These are phyloP conservation scores for Nyleta sp. DNA, from an alignment of 2,888 invertebrate genomes.

Conservation along the genomic window DNA sequence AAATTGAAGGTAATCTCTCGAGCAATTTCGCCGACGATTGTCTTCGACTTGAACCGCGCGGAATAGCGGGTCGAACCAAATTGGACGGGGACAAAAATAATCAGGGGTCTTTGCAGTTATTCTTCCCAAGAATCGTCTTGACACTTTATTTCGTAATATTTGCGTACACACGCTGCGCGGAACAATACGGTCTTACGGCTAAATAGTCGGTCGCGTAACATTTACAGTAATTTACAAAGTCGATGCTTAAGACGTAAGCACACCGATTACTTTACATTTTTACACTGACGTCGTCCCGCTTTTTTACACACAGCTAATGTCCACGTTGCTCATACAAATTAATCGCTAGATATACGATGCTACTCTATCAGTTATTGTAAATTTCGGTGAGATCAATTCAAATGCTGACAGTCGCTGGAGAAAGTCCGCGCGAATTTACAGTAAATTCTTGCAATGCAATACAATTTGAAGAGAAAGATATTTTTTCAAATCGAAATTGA, in stretches of 20 bases:
- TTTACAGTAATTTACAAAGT: slow-evolving; percentile 64
- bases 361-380: neutral
- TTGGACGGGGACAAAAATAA: neutral
- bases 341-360: neutral
- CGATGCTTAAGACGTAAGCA: slow-evolving; percentile 43
- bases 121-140: slow-evolving; percentile 38
- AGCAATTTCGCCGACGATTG: slow-evolving; percentile 22
- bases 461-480: neutral
- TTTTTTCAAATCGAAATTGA: too few relatives aligned
- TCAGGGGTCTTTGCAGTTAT: neutral
- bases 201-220: slow-evolving; percentile 50
- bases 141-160: slow-evolving; percentile 61
- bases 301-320: slow-evolving; percentile 2
- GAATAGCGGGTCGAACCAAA: too few relatives aligned
- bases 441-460: neutral
- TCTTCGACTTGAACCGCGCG: too few relatives aligned
- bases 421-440: slow-evolving; percentile 4
- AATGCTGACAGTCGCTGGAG: slow-evolving; percentile 1
- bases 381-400: slow-evolving; percentile 29
- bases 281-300: slow-evolving; percentile 28
- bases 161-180: slow-evolving; percentile 54
- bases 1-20: slow-evolving; percentile 37
- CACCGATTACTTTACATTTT: slow-evolving; percentile 56
- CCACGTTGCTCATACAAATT: neutral
- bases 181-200: slow-evolving; percentile 50